phyloP scores from a whole-genome alignment of 2,797 vertebrate genomes.

The Gymnocypris eckloni region DNA sequence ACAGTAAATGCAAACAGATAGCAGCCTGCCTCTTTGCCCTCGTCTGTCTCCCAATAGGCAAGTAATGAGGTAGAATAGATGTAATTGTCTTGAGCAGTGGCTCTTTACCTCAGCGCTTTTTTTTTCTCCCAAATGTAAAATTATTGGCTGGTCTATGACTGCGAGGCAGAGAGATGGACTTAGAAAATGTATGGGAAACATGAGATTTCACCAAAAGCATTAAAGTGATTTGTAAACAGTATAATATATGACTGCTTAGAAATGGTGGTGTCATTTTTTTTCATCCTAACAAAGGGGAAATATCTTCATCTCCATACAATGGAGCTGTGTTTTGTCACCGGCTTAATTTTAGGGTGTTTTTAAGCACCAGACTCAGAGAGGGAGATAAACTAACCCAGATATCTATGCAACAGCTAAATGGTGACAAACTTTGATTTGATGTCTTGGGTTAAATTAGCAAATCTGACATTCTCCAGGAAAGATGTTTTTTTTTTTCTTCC shows the following conservation, averaged over 20 bases:
- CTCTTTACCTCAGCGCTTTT: constrained; percentile 72
- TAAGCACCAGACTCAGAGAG: constrained; percentile 57
- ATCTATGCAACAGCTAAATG: constrained; percentile 66
- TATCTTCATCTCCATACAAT: constrained; percentile 56
- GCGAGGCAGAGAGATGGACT: constrained; percentile 54
- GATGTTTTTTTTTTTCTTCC: constrained; percentile 53
- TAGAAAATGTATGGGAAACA: constrained; percentile 62
- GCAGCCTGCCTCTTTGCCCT: constrained; percentile 71
- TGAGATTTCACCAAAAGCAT: constrained; percentile 62
- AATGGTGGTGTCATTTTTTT: constrained; percentile 58
- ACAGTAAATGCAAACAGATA: constrained; percentile 82
- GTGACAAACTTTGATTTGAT: constrained; percentile 73
- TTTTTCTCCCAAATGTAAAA: constrained; percentile 73
- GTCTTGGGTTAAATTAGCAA: constrained; percentile 64
- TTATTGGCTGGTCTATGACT: constrained; percentile 63
- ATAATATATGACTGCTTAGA: constrained; percentile 70
- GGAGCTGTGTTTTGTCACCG: constrained; percentile 60
- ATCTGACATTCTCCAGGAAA: constrained; percentile 68
- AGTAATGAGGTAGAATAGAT: constrained; percentile 84
- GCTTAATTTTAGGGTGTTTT: constrained; percentile 64
- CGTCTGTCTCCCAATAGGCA: constrained; percentile 74
- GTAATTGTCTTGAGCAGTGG: constrained; percentile 67
- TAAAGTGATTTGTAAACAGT: constrained; percentile 72
- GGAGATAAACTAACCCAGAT: constrained; percentile 68
- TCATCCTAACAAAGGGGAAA: constrained; percentile 38